A percentile compares a stretch with the other conserved stretches of the same genome.
Evolutionary conservation across 2,113 vertebrate genomes (phyloP).

Genomic region (Neofelis nebulosa): DNA sequence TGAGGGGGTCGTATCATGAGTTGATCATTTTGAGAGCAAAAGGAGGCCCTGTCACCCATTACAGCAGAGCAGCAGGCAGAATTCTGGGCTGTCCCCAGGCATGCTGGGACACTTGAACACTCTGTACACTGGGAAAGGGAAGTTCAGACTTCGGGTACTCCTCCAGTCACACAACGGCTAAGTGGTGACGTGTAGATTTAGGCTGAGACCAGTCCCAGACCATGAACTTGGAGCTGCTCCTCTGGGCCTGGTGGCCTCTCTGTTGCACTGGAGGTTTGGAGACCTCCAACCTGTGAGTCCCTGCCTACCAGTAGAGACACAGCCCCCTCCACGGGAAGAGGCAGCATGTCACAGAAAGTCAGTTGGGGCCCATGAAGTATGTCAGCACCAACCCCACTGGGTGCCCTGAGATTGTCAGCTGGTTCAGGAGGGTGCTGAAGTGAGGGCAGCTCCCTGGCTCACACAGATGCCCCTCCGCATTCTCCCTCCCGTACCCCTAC

Average conservation of each 20-base stretch:
- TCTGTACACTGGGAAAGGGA: neutral
- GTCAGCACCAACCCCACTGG: neutral
- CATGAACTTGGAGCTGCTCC: neutral
- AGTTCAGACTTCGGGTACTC: neutral
- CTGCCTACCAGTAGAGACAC: neutral
- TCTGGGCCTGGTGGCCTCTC: neutral
- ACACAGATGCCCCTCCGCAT: neutral
- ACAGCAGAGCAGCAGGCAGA: neutral
- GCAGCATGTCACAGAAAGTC: neutral
- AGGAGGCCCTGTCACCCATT: neutral
- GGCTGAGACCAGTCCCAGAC: neutral
- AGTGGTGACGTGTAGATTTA: neutral
- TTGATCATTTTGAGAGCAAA: neutral
- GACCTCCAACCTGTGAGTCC: neutral
- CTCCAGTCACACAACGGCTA: neutral
- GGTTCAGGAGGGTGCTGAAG: neutral
- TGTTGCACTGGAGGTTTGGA: neutral
- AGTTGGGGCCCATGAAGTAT: neutral
- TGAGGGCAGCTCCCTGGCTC: neutral
- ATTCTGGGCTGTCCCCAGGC: neutral
- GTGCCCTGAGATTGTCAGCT: neutral
- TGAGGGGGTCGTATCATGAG: neutral
- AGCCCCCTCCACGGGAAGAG: neutral
- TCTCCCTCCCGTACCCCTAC: neutral
- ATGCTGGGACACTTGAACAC: neutral